Evolutionary conservation across 2,113 vertebrate genomes (phyloP).

Genomic region (Callipepla squamata): DNA sequence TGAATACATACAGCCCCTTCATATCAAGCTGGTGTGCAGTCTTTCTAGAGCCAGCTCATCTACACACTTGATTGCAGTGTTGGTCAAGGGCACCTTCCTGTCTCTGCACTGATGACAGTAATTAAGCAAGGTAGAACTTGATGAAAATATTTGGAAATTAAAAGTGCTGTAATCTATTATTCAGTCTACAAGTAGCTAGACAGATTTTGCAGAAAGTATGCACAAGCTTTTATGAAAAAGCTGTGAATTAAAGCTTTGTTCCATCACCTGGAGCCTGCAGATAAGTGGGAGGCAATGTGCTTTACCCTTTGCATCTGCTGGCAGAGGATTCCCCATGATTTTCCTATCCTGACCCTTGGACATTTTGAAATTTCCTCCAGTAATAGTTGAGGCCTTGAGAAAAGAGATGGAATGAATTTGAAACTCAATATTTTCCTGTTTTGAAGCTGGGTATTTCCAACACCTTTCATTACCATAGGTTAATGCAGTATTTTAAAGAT

Average conservation of each 20-base stretch:
- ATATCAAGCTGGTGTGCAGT: neutral
- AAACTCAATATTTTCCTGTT: neutral
- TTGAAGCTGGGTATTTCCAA: neutral
- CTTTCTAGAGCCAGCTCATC: neutral
- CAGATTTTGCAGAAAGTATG: accelerated
- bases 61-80: neutral
- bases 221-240: neutral
- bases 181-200: neutral
- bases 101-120: neutral
- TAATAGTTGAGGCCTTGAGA: neutral
- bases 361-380: neutral
- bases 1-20: neutral
- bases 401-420: neutral
- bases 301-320: neutral
- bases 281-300: neutral
- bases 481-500: neutral
- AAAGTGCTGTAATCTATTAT: accelerated
- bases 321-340: neutral
- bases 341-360: neutral
- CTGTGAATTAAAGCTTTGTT: neutral
- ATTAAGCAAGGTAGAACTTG: neutral
- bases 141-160: neutral
- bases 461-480: neutral
- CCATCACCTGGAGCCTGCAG: neutral
- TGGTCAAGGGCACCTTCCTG: neutral